Conservation (phyloP, 2,797 vertebrate genomes). For the Paguma larvata region DNA sequence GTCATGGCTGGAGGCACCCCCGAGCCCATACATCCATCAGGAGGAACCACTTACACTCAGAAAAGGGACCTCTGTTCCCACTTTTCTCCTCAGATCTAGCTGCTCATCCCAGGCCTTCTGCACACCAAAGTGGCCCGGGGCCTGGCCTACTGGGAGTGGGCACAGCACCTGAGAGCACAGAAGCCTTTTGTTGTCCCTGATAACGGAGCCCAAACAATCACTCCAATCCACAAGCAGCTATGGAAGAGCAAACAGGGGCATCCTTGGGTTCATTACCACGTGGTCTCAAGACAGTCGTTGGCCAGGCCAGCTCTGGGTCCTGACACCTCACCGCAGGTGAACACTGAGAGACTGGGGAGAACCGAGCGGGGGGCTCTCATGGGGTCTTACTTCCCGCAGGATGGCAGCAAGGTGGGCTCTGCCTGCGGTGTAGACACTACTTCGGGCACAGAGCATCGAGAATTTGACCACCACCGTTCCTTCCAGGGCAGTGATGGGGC, state of each 20-base stretch:
- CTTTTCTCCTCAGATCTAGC: not conserved
- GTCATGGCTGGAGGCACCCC: not conserved
- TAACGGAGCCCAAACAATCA: not conserved
- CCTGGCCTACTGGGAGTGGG: fast-evolving
- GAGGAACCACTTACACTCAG: not conserved
- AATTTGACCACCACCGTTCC: not conserved
- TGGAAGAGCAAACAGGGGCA: not conserved
- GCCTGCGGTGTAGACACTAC: too few species aligned
- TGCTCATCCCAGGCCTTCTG: not conserved
- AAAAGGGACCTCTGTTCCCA: not conserved
- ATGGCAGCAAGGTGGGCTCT: not conserved
- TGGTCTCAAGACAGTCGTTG: not conserved
- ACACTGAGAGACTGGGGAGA: too few species aligned
- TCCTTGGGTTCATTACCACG: too few species aligned
- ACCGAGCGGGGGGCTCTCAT: not conserved
- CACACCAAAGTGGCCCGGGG: not conserved
- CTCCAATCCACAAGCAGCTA: not conserved
- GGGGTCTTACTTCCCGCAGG: not conserved
- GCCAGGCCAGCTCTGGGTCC: not conserved
- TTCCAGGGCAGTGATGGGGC: too few species aligned
- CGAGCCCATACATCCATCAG: not conserved
- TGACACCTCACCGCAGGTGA: not conserved
- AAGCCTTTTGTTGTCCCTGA: not conserved
- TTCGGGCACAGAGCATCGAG: fast-evolving
- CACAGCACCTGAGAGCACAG: fast-evolving